Base-by-base conservation (phyloP, 2,113 vertebrate species). In the Boleophthalmus pectinirostris region DNA sequence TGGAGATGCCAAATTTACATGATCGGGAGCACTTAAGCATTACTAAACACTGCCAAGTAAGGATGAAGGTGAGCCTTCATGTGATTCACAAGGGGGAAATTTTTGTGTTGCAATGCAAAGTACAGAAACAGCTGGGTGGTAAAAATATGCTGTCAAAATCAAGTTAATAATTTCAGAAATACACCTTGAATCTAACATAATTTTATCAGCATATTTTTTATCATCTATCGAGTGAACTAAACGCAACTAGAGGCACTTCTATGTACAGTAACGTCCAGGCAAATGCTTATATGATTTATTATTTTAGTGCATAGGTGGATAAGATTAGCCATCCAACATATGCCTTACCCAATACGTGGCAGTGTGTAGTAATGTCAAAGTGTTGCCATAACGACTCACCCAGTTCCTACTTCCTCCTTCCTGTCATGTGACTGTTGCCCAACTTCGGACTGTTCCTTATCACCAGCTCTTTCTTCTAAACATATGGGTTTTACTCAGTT, bases 401-500 rank as follows among this genome's bases (percentile, higher is more conserved):
- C 35, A 56, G 25, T 84, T 83, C 73, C 78, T 74, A 9, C 54
- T 83, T 87, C 72, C 68, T 67, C 61, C 78, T 38, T 64, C 33
- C 61, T 43, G 58, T 58, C 58, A 7, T 38, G 43, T 70, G 58
- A 68, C 70, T 72, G 68, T 73, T 79, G 75, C 73, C 75, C 49
- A 67, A 75, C 57, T 51, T 78, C 72, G 60, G 20, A 69, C 75
- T 25, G 45, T 65, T 83, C 70, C 49, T 80, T 73, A 81, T 77
- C 72, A 70, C 69, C 81, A 83, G 79, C 79, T 79, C 25, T 80
- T 82, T 74, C 20, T 66, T 66, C 67, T 72, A 73, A 35, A 66
- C 49, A 73, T 16, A 23, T 29, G 79, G 73, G 15, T 61, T 29
- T 43, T 20, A 69, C 64, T 45, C 5, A 24, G 46, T 70, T 63